These are phyloP conservation scores for Hycleus cichorii DNA, from an alignment of 1,140 invertebrate species.

Conservation along the genomic window DNA sequence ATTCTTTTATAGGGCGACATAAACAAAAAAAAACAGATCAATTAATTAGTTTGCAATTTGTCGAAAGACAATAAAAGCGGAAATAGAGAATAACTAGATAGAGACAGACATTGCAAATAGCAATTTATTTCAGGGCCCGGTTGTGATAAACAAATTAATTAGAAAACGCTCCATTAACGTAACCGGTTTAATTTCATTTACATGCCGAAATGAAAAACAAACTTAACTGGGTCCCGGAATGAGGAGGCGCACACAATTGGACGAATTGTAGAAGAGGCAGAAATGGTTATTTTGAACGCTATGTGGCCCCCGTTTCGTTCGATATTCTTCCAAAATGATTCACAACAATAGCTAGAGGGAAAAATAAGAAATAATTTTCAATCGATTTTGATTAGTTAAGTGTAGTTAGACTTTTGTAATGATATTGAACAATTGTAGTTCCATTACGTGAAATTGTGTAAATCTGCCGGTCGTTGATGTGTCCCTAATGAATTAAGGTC, in stretches of 20 bases:
- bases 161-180: conserved; percentile 15
- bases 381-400: conserved; percentile 40
- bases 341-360: conserved; percentile 5
- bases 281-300: too few relatives aligned
- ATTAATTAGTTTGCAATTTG: too few relatives aligned
- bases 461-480: conserved; percentile 33
- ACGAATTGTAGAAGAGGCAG: too few relatives aligned
- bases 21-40: too few relatives aligned
- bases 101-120: conserved; percentile 10
- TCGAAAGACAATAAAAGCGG: too few relatives aligned
- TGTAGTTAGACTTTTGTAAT: conserved; percentile 39
- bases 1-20: too few relatives aligned
- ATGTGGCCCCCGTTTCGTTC: conserved; percentile 16
- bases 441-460: conserved; percentile 35
- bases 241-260: conserved; percentile 1
- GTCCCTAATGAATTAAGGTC: conserved; percentile 35
- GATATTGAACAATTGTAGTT: conserved; percentile 38
- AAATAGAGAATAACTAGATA: background rate
- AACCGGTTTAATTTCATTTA: conserved; percentile 16
- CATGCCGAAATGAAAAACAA: conserved; percentile 16
- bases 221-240: conserved; percentile 8
- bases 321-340: background rate
- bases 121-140: conserved; percentile 7
- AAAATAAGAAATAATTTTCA: conserved; percentile 32
- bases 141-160: conserved; percentile 15